Base-by-base conservation (phyloP, 2,113 vertebrate genomes). In the Syngnathus typhle region DNA sequence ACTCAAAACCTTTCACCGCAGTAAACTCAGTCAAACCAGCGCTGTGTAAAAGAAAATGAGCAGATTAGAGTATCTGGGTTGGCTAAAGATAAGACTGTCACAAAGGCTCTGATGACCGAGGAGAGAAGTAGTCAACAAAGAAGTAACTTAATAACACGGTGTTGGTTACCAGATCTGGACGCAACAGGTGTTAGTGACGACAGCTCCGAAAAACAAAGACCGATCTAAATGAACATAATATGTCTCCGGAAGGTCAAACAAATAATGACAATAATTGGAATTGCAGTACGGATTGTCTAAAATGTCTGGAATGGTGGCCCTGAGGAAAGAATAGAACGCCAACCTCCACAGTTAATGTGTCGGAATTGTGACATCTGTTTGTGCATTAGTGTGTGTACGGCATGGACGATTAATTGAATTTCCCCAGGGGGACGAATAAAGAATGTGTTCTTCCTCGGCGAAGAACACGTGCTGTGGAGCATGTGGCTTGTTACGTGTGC, bases 101-200 rank as follows among this genome's bases (percentile, higher is more conserved):
- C 70, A 43, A 64, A 65, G 49, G 38, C 12, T 68, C 54, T 59
- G 9, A 27, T 60, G 72, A 75, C 60, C 68, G 71, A 59, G 64
- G 27, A 69, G 59, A 78, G 44, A 79, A 46, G 27, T 16, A 1
- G 3, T 21, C 65, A 67, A 81, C 43, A 76, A 74, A 44, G 3
- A 51, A 60, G 84, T 55, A 84, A 81, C 74, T 43, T 68, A 71
- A 85, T 39, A 41, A 77, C 71, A 58, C 9, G 0, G 60, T 19
- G 54, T 44, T 70, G 15, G 52, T 72, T n/a, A 2, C 69, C 44
- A 72, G 69, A 65, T 60, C 60, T 55, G 5, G 15, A 73, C 9
- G 37, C 71, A 21, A 23, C 18, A 12, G 32, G 27, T 62, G 65
- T 56, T 52, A 32, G 43, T 54, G 11, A 44, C 51, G 15, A 47